These are phyloP conservation scores for Cryptosula pallasiana DNA, from an alignment of 2,888 invertebrate species.

Conservation along the genomic window DNA sequence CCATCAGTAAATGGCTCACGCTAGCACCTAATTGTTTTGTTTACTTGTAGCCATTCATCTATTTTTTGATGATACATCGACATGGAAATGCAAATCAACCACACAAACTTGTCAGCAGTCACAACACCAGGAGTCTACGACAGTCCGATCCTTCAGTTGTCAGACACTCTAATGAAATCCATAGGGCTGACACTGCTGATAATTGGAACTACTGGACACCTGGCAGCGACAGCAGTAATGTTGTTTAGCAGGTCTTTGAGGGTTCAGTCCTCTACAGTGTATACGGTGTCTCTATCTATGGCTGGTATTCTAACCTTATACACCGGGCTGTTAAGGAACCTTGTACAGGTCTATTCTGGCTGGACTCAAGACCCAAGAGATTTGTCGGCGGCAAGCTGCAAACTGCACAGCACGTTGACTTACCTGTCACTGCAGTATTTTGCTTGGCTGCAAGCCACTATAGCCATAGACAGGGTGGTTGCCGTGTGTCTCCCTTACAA, in stretches of 20 bases:
- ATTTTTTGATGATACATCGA: too few species aligned
- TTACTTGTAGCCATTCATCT: too few species aligned
- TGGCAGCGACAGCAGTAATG: background rate
- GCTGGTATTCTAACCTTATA: slow-evolving; percentile 31
- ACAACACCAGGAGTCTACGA: too few species aligned
- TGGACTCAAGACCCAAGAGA: background rate
- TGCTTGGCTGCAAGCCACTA: slow-evolving; percentile 41
- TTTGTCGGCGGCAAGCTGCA: slow-evolving; percentile 29
- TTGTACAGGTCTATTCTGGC: background rate
- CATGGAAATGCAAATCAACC: too few species aligned
- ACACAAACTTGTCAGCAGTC: too few species aligned
- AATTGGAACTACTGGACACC: background rate
- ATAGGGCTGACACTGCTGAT: slow-evolving; percentile 10
- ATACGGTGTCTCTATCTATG: background rate
- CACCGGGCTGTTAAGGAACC: slow-evolving; percentile 36
- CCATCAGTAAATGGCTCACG: too few species aligned
- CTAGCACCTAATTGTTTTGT: too few species aligned
- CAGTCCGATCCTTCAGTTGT: too few species aligned
- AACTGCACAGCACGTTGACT: slow-evolving; percentile 36
- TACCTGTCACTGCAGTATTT: slow-evolving; percentile 38
- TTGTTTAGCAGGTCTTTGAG: background rate
- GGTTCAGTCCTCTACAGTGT: background rate
- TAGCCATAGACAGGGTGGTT: slow-evolving; percentile 39
- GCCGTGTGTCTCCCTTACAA: slow-evolving; percentile 37
- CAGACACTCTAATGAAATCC: too few species aligned